A percentile compares a stretch with the other conserved stretches of the same genome.
phyloP scores from a whole-genome alignment of 2,888 invertebrate genomes.

The Leptothorax acervorum region DNA sequence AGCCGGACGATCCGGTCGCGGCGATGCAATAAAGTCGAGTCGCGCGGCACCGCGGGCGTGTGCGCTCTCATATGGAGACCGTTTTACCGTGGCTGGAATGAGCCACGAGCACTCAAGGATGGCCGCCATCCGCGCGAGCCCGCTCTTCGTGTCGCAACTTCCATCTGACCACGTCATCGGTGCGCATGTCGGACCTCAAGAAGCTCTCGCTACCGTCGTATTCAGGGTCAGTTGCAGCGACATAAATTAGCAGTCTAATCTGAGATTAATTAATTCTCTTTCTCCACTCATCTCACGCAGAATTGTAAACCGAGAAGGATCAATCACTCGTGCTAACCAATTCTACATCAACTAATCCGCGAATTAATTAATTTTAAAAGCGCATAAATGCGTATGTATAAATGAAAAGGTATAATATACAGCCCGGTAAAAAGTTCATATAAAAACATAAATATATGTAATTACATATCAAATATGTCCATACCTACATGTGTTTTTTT shows the following conservation, averaged over 20 bases:
- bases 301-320: neutral
- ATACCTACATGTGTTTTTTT: no score
- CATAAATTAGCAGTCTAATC: neutral
- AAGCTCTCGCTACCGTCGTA: slow-evolving; percentile 20
- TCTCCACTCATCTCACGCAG: neutral
- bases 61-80: slow-evolving; percentile 61
- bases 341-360: neutral
- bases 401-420: neutral
- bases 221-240: slow-evolving; percentile 19
- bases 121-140: slow-evolving; percentile 74
- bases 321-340: neutral
- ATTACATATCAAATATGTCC: no score
- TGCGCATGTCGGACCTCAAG: slow-evolving; percentile 53
- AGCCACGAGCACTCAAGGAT: slow-evolving; percentile 82
- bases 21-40: slow-evolving; percentile 61
- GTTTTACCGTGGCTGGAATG: slow-evolving; percentile 70
- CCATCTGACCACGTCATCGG: slow-evolving; percentile 70
- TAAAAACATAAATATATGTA: no score
- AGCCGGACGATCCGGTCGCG: slow-evolving; percentile 54
- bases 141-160: slow-evolving; percentile 69
- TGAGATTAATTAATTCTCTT: slow-evolving; percentile 4
- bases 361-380: neutral
- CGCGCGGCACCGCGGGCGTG: slow-evolving; percentile 61
- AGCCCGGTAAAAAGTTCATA: no score
- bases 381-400: neutral